phyloP scores from a whole-genome alignment of 2,797 vertebrate genomes.

The Neostethus bicornis region DNA sequence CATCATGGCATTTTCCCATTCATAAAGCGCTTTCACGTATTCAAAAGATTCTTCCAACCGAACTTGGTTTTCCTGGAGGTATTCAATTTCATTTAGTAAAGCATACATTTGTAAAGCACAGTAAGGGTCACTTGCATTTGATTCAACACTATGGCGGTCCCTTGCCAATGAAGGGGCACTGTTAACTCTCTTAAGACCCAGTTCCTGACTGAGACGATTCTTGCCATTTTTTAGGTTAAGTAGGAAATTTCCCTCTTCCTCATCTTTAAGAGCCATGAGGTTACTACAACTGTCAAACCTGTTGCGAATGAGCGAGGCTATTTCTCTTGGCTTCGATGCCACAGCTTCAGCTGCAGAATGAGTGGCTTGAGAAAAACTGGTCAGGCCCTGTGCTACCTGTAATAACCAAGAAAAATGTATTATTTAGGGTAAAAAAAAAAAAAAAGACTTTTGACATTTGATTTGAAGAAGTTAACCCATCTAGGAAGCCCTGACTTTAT shows the following conservation, averaged over 20 bases:
- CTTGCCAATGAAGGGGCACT: conserved; percentile 85
- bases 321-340: conserved; percentile 93
- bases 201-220: conserved; percentile 96
- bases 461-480: neutral
- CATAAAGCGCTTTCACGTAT: conserved; percentile 90
- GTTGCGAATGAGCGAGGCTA: conserved; percentile 91
- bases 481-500: too few relatives aligned
- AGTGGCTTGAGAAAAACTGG: conserved; percentile 95
- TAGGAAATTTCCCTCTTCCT: conserved; percentile 85
- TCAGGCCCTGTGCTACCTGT: conserved; percentile 92
- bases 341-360: conserved; percentile 96
- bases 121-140: conserved; percentile 90
- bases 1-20: conserved; percentile 92
- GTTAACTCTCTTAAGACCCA: conserved; percentile 92
- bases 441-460: neutral
- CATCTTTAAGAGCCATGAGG: conserved; percentile 89
- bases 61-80: conserved; percentile 90
- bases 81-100: conserved; percentile 92
- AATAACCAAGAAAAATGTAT: conserved; percentile 40
- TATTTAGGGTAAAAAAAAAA: neutral
- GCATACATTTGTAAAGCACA: conserved; percentile 88
- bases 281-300: conserved; percentile 96
- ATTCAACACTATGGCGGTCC: conserved; percentile 90
- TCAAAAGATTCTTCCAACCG: conserved; percentile 93
- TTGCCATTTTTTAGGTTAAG: conserved; percentile 95